Evolutionary conservation across 1,140 invertebrate species (phyloP).

Genomic region (Mesaphorura yosii): DNA sequence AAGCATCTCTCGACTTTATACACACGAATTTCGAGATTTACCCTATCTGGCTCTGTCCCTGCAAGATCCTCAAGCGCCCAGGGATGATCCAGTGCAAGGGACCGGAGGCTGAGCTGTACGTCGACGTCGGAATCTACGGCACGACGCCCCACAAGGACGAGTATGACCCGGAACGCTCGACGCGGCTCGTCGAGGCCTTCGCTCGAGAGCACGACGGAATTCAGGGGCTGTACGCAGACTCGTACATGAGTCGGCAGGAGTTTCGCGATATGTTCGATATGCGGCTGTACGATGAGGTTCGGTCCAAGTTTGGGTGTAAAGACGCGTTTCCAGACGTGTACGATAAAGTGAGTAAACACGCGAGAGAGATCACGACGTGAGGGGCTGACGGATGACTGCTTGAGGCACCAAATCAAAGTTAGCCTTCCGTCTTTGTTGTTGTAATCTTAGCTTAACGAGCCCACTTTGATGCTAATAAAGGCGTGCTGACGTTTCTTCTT

Average conservation of each 20-base stretch:
- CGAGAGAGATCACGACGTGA: too few relatives aligned
- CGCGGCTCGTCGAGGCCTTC: slow-evolving; percentile 56
- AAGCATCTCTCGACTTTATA: neutral
- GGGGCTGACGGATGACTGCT: too few relatives aligned
- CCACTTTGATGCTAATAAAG: too few relatives aligned
- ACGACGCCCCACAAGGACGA: slow-evolving; percentile 37
- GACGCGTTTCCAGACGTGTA: slow-evolving; percentile 71
- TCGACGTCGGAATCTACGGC: slow-evolving; percentile 8
- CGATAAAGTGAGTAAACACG: slow-evolving; percentile 61
- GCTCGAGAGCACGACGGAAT: slow-evolving; percentile 55
- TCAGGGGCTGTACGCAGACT: slow-evolving; percentile 79
- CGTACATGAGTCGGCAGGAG: slow-evolving; percentile 59
- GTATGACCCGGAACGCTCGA: slow-evolving; percentile 54
- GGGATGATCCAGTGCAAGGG: slow-evolving; percentile 35
- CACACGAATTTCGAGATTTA: slow-evolving; percentile 37
- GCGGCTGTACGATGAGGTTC: slow-evolving; percentile 56
- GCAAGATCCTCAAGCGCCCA: slow-evolving; percentile 62
- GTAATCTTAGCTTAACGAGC: too few relatives aligned
- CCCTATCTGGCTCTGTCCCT: slow-evolving; percentile 72
- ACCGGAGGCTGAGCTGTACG: neutral
- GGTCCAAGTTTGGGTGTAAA: slow-evolving; percentile 48
- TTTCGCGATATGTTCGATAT: slow-evolving; percentile 74
- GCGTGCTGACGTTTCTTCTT: too few relatives aligned
- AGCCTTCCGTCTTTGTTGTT: too few relatives aligned
- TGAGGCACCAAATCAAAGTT: too few relatives aligned